Conservation (phyloP, 2,797 vertebrate genomes). For the Lepidocolaptes lacrymiger region DNA sequence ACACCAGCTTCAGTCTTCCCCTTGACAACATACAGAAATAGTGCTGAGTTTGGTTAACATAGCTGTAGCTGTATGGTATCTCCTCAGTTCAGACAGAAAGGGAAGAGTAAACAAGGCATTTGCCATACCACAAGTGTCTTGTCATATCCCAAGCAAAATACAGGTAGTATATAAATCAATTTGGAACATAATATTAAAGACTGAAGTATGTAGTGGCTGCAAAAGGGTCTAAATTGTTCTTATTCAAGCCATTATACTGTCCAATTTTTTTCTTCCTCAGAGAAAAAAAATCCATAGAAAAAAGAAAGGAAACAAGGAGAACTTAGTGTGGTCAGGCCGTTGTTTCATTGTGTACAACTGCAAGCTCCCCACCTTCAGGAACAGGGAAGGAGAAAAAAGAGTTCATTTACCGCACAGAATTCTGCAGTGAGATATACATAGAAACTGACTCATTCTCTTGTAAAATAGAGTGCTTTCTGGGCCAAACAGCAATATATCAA, state of each 20-base stretch:
- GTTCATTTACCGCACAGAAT: slow-evolving; percentile 53
- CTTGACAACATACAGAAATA: neutral
- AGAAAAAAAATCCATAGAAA: slow-evolving; percentile 34
- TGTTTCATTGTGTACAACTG: slow-evolving; percentile 53
- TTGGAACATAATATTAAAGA: neutral
- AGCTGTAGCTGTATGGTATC: neutral
- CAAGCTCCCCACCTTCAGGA: slow-evolving; percentile 55
- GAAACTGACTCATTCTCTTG: slow-evolving; percentile 55
- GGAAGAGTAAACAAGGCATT: neutral
- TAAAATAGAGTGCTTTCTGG: slow-evolving; percentile 55
- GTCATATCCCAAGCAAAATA: neutral
- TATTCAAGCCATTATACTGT: neutral
- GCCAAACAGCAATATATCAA: slow-evolving; percentile 64
- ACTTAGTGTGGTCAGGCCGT: neutral
- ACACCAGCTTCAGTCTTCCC: neutral
- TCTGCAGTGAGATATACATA: slow-evolving; percentile 32
- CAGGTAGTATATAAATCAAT: neutral
- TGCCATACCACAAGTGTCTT: neutral
- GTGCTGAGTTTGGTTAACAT: neutral
- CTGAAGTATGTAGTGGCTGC: neutral
- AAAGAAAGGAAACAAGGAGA: neutral
- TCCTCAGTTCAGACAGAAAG: neutral
- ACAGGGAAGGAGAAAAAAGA: slow-evolving; percentile 56
- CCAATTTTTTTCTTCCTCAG: slow-evolving; percentile 22
- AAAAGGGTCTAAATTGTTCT: neutral